Evolutionary conservation across 2,113 vertebrate species (phyloP).

Genomic region (Syngnathus floridae): DNA sequence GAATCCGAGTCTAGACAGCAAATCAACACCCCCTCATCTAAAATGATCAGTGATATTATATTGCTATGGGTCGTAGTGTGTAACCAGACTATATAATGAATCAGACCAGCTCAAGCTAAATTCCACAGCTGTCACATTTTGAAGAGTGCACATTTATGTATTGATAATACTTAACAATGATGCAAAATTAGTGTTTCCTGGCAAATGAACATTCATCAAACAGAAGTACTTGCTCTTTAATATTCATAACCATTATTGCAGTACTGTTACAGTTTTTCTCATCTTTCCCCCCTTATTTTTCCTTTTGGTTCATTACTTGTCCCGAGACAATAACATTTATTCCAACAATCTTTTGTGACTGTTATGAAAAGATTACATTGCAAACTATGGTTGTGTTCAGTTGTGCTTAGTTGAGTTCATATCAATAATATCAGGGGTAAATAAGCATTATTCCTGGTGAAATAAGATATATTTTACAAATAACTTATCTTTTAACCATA

Average conservation of each 20-base stretch:
- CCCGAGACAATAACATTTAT: background rate
- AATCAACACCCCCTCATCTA: background rate
- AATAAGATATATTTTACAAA: background rate
- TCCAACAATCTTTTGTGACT: background rate
- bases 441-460: background rate
- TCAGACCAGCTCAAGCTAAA: background rate
- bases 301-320: background rate
- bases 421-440: background rate
- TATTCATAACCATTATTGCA: background rate
- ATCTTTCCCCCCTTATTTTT: background rate
- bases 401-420: background rate
- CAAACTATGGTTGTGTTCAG: background rate
- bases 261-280: background rate
- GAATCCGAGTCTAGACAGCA: background rate
- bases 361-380: background rate
- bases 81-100: background rate
- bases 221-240: background rate
- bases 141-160: background rate
- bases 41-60: background rate
- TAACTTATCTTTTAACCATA: background rate
- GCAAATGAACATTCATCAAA: too few species aligned
- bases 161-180: background rate
- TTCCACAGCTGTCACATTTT: background rate
- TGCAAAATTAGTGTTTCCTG: background rate
- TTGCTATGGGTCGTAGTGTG: too few species aligned